These are phyloP conservation scores for Laspeyria flexula DNA, from an alignment of 2,888 invertebrate genomes.

Conservation along the genomic window DNA sequence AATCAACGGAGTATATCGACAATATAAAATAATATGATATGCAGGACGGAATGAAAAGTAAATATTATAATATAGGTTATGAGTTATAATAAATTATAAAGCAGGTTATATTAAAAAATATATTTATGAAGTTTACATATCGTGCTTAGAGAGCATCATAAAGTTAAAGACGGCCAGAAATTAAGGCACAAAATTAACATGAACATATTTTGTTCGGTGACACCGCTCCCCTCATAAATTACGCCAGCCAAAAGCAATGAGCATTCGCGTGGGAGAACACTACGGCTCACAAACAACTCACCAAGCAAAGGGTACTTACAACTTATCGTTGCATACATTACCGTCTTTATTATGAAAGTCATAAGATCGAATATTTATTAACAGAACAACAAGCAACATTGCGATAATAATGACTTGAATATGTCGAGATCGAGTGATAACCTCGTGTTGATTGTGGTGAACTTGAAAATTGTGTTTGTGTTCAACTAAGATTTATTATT, in stretches of 20 bases:
- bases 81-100: too few species aligned
- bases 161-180: background rate
- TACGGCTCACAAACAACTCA: constrained; percentile 70
- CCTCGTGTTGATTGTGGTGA: constrained; percentile 64
- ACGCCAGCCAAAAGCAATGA: constrained; percentile 68
- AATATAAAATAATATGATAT: too few species aligned
- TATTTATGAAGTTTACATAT: too few species aligned
- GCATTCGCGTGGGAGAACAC: constrained; percentile 70
- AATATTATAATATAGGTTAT: too few species aligned
- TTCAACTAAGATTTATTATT: constrained; percentile 65
- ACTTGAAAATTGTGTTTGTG: constrained; percentile 68
- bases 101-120: too few species aligned
- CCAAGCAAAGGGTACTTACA: constrained; percentile 62
- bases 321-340: constrained; percentile 39
- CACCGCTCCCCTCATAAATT: constrained; percentile 42
- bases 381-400: constrained; percentile 18
- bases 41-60: too few species aligned
- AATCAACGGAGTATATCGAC: too few species aligned
- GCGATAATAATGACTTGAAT: constrained; percentile 62
- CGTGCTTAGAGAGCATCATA: background rate
- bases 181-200: background rate
- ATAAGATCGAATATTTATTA: constrained; percentile 40
- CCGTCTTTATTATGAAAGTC: constrained; percentile 34
- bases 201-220: constrained; percentile 2
- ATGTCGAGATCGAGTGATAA: constrained; percentile 70